Evolutionary conservation across 2,113 vertebrate species (phyloP).

Genomic region (Dryoscopus gambensis): DNA sequence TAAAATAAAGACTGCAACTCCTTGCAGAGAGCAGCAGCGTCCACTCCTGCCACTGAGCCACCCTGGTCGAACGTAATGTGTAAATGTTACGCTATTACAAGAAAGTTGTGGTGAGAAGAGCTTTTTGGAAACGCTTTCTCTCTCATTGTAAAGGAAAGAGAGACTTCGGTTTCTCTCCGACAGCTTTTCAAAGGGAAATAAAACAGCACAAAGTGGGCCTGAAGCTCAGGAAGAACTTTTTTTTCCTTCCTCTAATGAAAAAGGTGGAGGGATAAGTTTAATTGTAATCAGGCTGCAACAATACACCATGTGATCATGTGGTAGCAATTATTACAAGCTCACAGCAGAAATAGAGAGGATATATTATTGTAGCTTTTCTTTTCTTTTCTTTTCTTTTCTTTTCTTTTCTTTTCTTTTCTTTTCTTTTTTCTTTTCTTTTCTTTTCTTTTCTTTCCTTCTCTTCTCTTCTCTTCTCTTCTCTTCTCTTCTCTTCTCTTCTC

Average conservation of each 20-base stretch:
- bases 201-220: conserved; percentile 13
- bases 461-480: not conserved
- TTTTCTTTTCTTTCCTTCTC: not conserved
- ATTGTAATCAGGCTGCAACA: conserved; percentile 62
- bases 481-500: not conserved
- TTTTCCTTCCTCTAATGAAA: conserved; percentile 27
- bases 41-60: not conserved
- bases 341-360: conserved; percentile 21
- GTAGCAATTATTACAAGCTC: conserved; percentile 61
- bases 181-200: conserved; percentile 24
- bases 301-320: conserved; percentile 62
- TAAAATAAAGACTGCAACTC: not conserved
- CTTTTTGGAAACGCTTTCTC: not conserved
- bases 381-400: not conserved
- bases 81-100: conserved; percentile 33
- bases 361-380: not conserved
- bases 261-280: conserved; percentile 52
- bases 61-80: not conserved
- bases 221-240: conserved; percentile 43
- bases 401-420: not conserved
- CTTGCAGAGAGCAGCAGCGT: not conserved
- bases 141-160: not conserved
- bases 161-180: not conserved
- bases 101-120: not conserved
- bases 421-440: not conserved